Base-by-base conservation (phyloP, 23 tunicate genomes). In the Oikopleura albicans region DNA sequence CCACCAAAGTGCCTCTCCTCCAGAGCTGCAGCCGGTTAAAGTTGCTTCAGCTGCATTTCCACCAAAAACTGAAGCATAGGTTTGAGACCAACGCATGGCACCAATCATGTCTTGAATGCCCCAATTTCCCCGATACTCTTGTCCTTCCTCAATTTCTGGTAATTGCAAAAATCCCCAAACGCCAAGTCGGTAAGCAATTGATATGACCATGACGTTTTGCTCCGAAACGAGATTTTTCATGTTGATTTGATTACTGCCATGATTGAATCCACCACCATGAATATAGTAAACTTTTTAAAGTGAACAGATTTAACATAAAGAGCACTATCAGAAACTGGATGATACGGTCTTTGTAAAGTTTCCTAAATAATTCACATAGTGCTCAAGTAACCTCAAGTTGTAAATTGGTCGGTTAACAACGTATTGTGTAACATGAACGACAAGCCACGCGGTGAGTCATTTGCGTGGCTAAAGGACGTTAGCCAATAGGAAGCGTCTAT, bases 81-180 rank as follows among this genome's bases (percentile, higher is more conserved):
- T 71, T 29, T 27, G 37, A 31, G 36, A 34, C 79, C 33, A 16
- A 22, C 35, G 4, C 33, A 16, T 31, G 35, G 36, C 33, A 31
- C 79, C 37, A 16, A 22, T 16, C 37, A 22, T 34, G 31, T 71
- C 79, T 4, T 16, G 79, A 29, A 31, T 16, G 35, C 79, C 79
- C 4, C 28, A 71, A 29, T 71, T 71, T 16, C 34, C 27, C 31
- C 37, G 79, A 29, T 71, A 71, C 31, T 71, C 35, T 29, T 71
- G 79, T 34, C 79, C 79, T 12, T 71, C 79, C 35, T 71, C 79
- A 71, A 71, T 71, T 71, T 71, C 79, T 71, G 79, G 79, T 4
- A 71, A 2, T 34, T 12, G 37, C 34, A 71, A 2, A 37, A 22
- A 71, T 22, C 34, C 79, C 4, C 28, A 71, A 34, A 71, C 31